phyloP scores from a whole-genome alignment of 2,888 invertebrate genomes.

The Gnatocerus cornutus region DNA sequence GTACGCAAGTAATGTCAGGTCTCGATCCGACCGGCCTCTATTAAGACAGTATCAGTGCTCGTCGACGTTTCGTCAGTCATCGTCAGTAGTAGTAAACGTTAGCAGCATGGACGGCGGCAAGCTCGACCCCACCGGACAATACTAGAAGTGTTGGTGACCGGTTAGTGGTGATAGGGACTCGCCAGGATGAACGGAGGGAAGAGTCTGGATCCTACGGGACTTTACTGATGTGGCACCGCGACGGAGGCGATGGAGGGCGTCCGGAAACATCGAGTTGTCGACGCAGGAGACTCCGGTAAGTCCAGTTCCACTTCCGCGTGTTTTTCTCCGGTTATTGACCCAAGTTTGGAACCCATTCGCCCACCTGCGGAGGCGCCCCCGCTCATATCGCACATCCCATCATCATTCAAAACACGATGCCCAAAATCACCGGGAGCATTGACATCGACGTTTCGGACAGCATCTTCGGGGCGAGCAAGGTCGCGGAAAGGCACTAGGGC shows the following conservation, averaged over 20 bases:
- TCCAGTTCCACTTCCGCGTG: constrained; percentile 61
- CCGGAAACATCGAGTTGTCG: constrained; percentile 71
- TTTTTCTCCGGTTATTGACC: constrained; percentile 65
- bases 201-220: constrained; percentile 69
- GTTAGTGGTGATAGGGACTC: constrained; percentile 43
- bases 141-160: constrained; percentile 57
- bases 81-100: constrained; percentile 11
- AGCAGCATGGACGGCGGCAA: constrained; percentile 68
- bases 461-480: constrained; percentile 5
- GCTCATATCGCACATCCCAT: constrained; percentile 59
- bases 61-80: constrained; percentile 45
- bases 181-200: constrained; percentile 57
- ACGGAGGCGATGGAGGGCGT: constrained; percentile 70
- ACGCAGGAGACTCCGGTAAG: constrained; percentile 70
- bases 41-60: constrained; percentile 53
- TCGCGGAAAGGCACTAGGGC: constrained; percentile 13
- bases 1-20: constrained; percentile 64
- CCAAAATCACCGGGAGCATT: constrained; percentile 68
- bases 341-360: constrained; percentile 63
- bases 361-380: constrained; percentile 63
- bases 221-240: constrained; percentile 70
- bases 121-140: constrained; percentile 69
- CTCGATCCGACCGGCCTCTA: constrained; percentile 69
- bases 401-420: constrained; percentile 63
- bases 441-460: constrained; percentile 58